Base-by-base conservation (phyloP, 2,888 invertebrate species). In the Thecophora atra region DNA sequence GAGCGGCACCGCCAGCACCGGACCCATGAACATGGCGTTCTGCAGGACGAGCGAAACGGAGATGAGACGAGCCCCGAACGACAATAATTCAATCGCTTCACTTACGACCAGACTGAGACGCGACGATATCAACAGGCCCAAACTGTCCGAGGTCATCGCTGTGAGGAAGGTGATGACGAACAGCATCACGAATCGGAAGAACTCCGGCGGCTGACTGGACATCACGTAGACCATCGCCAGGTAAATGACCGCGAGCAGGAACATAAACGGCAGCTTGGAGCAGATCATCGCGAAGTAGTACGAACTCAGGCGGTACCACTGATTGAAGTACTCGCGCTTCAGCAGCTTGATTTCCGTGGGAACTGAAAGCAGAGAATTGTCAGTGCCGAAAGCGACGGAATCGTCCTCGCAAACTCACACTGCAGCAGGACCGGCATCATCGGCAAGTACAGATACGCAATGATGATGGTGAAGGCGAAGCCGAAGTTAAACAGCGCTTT, bases 11-110 rank as follows among this genome's bases (percentile, higher is more conserved):
- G 93, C 90, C 72, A 93, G 82, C 0, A 94, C 93, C 19, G 98
- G 97, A 0, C 97, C 98, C 78, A 96, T 88, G 85, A 97, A 98
- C 86, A 96, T 94, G 37, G 93, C 91, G 81, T 95, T 95, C 95
- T 95, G 88, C 7, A 28, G 24, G 76, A 47, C 71, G 64, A 21
- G 70, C 7, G 66, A 19, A 63, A 0, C 13, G 15, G 0, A 15
- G 26, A 24, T 42, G 44, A 13, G 11, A 26, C 52, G 1, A 3
- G 37, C 15, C 19, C 15, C 15, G 44, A n/a, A 26, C 37, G 15
- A 11, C 5, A 13, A 42, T n/a, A 11, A 7, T 15, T 26, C 58
- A 63, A 7, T 58, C 11, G 8, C 17, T 1, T 11, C n/a, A 90
- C 92, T 88, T 87, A 94, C 95, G 82, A 94, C 92, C 77, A 94